These are phyloP conservation scores for Virgularia gustaviana DNA, from an alignment of 92 coral and sea anemone species.

Conservation along the genomic window DNA sequence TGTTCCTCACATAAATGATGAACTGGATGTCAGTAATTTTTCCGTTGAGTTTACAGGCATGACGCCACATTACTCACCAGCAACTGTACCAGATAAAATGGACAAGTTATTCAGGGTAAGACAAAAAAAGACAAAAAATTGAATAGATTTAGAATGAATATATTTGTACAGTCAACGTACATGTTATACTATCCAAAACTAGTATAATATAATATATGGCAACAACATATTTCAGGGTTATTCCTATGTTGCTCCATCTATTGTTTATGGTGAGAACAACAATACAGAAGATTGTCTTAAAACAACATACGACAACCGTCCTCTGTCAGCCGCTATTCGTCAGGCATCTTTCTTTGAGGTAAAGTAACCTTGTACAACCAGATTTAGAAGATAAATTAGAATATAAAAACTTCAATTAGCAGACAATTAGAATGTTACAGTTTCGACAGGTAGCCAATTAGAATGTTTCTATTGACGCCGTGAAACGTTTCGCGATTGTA, in stretches of 20 bases:
- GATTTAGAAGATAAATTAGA: background rate
- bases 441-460: too few relatives aligned
- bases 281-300: constrained; percentile 42
- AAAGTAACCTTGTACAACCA: background rate
- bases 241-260: constrained; percentile 97
- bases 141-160: too few relatives aligned
- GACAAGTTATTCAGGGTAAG: constrained; percentile 85
- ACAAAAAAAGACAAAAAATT: too few relatives aligned
- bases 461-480: too few relatives aligned
- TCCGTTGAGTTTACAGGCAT: constrained; percentile 94
- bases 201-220: too few relatives aligned
- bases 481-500: too few relatives aligned
- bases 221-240: constrained; percentile 80
- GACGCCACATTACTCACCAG: constrained; percentile 93
- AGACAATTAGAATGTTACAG: too few relatives aligned
- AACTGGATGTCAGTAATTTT: constrained; percentile 91
- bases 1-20: constrained; percentile 77
- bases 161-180: too few relatives aligned
- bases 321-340: constrained; percentile 85
- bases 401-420: background rate
- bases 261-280: constrained; percentile 83
- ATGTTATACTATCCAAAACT: too few relatives aligned
- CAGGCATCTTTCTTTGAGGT: constrained; percentile 98
- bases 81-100: constrained; percentile 86
- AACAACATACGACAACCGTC: constrained; percentile 59